These are phyloP conservation scores for Mimachlamys varia DNA, from an alignment of 2,888 invertebrate species.

Conservation along the genomic window DNA sequence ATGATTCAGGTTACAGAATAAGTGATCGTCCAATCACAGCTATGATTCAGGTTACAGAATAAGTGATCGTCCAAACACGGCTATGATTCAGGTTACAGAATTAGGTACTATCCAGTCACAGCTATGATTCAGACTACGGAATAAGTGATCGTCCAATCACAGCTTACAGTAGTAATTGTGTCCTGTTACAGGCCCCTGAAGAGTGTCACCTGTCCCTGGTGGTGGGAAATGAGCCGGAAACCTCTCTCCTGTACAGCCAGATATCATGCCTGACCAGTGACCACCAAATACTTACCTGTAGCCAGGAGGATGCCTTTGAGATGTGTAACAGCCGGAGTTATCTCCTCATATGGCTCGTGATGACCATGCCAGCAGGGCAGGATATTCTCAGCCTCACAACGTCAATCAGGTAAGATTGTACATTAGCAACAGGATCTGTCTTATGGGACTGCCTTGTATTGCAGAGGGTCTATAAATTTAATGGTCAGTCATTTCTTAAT, in stretches of 20 bases:
- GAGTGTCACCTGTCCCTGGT: conserved; percentile 51
- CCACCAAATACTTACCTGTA: conserved; percentile 57
- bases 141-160: too few species aligned
- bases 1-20: too few species aligned
- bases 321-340: conserved; percentile 56
- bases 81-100: too few species aligned
- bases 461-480: too few species aligned
- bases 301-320: conserved; percentile 55
- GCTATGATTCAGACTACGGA: too few species aligned
- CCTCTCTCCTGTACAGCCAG: conserved; percentile 38
- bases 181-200: background rate
- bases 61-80: too few species aligned
- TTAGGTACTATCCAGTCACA: too few species aligned
- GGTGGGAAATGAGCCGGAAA: conserved; percentile 48
- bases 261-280: conserved; percentile 54
- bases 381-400: conserved; percentile 60
- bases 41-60: too few species aligned
- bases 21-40: too few species aligned
- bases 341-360: conserved; percentile 63
- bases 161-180: too few species aligned
- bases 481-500: too few species aligned
- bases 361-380: conserved; percentile 56
- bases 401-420: conserved; percentile 54
- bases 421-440: background rate
- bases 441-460: too few species aligned